phyloP scores from a whole-genome alignment of 2,797 vertebrate species.

The Trematomus bernacchii region DNA sequence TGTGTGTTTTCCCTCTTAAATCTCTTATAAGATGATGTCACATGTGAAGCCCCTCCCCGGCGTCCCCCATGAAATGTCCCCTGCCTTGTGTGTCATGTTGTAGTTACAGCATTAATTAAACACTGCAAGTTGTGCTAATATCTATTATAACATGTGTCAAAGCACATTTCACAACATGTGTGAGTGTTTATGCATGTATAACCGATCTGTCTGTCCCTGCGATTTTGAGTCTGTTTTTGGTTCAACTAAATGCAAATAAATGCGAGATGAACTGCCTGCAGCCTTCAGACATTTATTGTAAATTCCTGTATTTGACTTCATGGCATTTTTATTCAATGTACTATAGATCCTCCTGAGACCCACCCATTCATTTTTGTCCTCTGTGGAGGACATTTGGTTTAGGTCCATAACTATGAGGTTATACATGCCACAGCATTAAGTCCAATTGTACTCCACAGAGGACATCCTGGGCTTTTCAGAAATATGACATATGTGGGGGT shows the following conservation, averaged over 20 bases:
- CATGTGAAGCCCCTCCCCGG: neutral
- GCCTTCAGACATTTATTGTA: neutral
- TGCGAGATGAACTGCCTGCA: neutral
- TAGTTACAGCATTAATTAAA: slow-evolving; percentile 30
- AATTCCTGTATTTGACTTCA: neutral
- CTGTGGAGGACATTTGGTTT: no score
- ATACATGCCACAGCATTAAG: no score
- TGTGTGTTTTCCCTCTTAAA: neutral
- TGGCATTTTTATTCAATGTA: neutral
- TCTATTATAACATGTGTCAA: slow-evolving; percentile 23
- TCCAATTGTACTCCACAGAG: no score
- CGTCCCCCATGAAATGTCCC: neutral
- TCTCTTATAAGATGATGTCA: slow-evolving; percentile 17
- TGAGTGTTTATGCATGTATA: slow-evolving; percentile 48
- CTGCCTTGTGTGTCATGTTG: slow-evolving; percentile 10
- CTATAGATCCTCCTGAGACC: no score
- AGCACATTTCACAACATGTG: slow-evolving; percentile 35
- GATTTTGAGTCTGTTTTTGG: slow-evolving; percentile 26
- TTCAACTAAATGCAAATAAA: slow-evolving; percentile 58
- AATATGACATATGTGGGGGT: no score
- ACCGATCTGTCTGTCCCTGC: slow-evolving; percentile 24
- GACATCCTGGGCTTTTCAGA: no score
- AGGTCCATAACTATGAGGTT: no score
- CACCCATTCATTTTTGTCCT: no score
- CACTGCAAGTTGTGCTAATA: slow-evolving; percentile 12